Conservation (phyloP, 2,113 vertebrate genomes). For the Forbesichthys papilliferus region DNA sequence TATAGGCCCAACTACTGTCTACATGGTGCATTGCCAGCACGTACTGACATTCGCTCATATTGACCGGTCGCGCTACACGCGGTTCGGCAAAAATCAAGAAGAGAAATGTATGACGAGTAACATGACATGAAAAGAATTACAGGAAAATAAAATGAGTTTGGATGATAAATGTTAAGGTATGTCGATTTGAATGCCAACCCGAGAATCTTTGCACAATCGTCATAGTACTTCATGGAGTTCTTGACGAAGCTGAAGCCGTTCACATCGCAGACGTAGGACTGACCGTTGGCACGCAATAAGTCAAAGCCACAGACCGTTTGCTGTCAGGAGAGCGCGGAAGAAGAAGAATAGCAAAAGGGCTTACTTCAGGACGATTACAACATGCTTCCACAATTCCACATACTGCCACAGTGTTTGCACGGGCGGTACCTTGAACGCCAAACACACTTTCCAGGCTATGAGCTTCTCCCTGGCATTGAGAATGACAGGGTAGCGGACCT, state of each 20-base stretch:
- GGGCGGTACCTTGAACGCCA: conserved; percentile 85
- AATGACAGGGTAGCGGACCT: conserved; percentile 90
- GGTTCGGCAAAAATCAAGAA: too few relatives aligned
- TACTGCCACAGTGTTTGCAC: neutral
- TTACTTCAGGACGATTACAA: neutral
- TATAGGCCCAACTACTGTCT: too few relatives aligned
- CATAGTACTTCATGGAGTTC: conserved; percentile 94
- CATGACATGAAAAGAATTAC: too few relatives aligned
- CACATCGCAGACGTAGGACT: conserved; percentile 92
- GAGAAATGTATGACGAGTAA: too few relatives aligned
- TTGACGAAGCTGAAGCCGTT: conserved; percentile 94
- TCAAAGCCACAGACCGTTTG: conserved; percentile 94
- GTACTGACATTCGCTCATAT: too few relatives aligned
- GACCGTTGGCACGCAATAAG: conserved; percentile 87
- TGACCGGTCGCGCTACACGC: too few relatives aligned
- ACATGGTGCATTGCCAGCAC: too few relatives aligned
- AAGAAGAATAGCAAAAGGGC: conserved; percentile 12
- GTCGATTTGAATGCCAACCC: conserved; percentile 74
- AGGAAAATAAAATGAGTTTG: neutral
- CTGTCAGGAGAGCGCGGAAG: conserved; percentile 66
- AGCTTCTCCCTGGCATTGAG: conserved; percentile 89
- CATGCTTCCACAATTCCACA: neutral
- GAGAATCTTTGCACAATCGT: conserved; percentile 91
- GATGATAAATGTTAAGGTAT: neutral
- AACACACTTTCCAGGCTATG: conserved; percentile 92